Conservation (phyloP, 2,797 vertebrate genomes). For the Mormyrus proboscirostris region DNA sequence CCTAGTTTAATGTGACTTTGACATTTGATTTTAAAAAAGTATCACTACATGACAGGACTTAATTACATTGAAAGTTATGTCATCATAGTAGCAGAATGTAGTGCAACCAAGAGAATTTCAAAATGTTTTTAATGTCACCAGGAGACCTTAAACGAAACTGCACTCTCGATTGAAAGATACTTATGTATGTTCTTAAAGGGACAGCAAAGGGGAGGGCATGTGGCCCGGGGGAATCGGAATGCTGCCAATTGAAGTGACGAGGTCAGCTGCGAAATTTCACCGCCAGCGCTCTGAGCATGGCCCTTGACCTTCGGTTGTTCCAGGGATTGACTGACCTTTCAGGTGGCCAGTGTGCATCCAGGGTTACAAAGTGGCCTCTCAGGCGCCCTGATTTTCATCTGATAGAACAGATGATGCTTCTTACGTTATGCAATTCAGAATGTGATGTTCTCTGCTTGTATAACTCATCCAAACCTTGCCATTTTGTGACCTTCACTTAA, state of each 20-base stretch:
- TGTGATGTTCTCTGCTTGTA: background rate
- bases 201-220: background rate
- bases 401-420: background rate
- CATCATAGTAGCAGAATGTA: background rate
- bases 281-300: background rate
- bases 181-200: background rate
- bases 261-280: background rate
- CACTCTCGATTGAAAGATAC: background rate
- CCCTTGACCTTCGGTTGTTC: background rate
- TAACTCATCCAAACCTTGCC: background rate
- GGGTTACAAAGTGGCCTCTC: background rate
- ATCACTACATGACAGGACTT: background rate
- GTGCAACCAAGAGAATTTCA: background rate
- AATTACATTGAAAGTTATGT: background rate
- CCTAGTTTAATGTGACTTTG: background rate
- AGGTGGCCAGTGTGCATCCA: background rate
- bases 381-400: background rate
- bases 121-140: background rate
- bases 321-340: background rate
- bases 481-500: background rate
- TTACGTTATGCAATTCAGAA: background rate
- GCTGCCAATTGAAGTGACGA: background rate
- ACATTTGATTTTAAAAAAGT: background rate
- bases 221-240: background rate
- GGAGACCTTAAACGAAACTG: background rate